Evolutionary conservation across 2,888 invertebrate species (phyloP).

Genomic region (Leistus spinibarbis): DNA sequence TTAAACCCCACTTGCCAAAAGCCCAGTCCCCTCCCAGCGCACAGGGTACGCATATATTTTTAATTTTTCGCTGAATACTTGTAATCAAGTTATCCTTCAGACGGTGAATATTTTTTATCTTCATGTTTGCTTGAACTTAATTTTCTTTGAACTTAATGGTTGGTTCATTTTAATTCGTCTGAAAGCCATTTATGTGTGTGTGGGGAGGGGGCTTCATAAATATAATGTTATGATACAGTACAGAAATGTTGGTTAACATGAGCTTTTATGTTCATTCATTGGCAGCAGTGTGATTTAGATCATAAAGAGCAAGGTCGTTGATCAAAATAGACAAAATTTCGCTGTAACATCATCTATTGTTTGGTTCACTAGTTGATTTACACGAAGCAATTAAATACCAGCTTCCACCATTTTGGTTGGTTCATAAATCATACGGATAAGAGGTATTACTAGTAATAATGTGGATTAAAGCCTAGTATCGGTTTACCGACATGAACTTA

Average conservation of each 20-base stretch:
- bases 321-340: neutral
- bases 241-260: no score
- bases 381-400: neutral
- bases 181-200: no score
- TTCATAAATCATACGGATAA: neutral
- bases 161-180: no score
- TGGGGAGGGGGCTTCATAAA: no score
- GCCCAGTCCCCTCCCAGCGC: neutral
- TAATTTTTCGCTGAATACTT: constrained; percentile 15
- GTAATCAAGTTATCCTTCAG: constrained; percentile 23
- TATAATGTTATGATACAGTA: no score
- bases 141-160: neutral
- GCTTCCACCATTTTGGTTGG: neutral
- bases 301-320: neutral
- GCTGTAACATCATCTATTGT: neutral
- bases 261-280: no score
- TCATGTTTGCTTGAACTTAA: neutral
- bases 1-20: no score
- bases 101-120: constrained; percentile 18
- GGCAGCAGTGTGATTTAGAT: no score
- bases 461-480: neutral
- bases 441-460: neutral
- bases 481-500: no score
- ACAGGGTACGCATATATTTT: neutral
- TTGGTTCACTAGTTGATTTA: neutral